phyloP scores from a whole-genome alignment of 2,113 vertebrate genomes.

The Oreochromis tanganicae region DNA sequence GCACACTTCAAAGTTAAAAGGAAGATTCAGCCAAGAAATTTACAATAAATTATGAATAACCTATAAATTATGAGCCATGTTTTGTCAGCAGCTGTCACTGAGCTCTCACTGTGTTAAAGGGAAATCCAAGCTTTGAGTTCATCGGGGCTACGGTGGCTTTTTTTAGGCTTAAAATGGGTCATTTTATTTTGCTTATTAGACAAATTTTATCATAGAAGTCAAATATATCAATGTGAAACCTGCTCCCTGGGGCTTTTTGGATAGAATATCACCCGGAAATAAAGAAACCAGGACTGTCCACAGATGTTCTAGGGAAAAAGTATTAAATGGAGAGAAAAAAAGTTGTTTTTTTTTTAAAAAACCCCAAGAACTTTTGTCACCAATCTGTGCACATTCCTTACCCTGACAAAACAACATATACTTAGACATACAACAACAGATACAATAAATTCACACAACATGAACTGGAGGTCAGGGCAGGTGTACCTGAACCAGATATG shows the following conservation, averaged over 20 bases:
- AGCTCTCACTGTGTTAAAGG: not conserved
- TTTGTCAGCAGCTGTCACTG: not conserved
- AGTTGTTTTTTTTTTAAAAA: not conserved
- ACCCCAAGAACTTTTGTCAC: not conserved
- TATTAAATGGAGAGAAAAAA: not conserved
- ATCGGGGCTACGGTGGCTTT: not conserved
- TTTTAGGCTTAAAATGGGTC: not conserved
- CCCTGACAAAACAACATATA: not conserved
- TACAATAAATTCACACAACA: not conserved
- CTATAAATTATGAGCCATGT: not conserved
- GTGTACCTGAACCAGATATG: constrained; percentile 19
- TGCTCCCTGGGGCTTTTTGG: not conserved
- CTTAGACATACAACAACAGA: not conserved
- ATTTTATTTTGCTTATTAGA: not conserved
- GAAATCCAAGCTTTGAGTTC: not conserved
- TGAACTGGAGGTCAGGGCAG: not conserved
- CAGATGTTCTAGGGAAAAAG: not conserved
- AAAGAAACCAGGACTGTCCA: not conserved
- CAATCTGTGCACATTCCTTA: constrained; percentile 7
- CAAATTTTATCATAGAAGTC: not conserved
- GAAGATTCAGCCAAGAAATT: not conserved
- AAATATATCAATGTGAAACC: not conserved
- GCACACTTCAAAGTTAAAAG: not conserved
- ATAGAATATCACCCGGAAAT: not conserved
- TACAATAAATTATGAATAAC: not conserved